Evolutionary conservation across 1,140 invertebrate species (phyloP).

Genomic region (Thaumatotibia leucotreta): DNA sequence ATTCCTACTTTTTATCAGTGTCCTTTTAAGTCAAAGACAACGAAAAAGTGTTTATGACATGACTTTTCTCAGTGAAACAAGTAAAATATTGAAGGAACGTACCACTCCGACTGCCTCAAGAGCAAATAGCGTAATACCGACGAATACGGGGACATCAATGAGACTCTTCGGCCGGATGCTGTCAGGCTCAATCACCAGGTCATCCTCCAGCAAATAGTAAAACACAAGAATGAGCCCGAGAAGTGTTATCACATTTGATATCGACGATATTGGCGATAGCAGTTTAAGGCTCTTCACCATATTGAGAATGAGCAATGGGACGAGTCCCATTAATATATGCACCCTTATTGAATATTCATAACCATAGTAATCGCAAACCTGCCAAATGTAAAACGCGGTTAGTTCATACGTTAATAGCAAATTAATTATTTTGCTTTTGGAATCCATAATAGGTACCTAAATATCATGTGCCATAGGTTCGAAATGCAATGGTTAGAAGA

Average conservation of each 20-base stretch:
- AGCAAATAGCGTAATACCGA: constrained; percentile 89
- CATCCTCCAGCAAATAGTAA: constrained; percentile 80
- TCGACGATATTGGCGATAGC: constrained; percentile 83
- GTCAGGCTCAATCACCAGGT: constrained; percentile 70
- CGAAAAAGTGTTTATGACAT: too few relatives aligned
- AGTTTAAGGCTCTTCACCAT: constrained; percentile 84
- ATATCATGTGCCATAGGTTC: too few relatives aligned
- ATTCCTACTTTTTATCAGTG: too few relatives aligned
- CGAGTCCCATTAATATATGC: constrained; percentile 81
- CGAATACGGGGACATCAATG: constrained; percentile 80
- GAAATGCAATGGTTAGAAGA: too few relatives aligned
- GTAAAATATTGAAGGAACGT: constrained; percentile 42
- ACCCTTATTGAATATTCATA: constrained; percentile 57
- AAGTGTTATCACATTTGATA: constrained; percentile 83
- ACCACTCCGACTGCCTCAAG: constrained; percentile 89
- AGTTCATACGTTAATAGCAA: background rate
- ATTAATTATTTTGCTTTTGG: too few relatives aligned
- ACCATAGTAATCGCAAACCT: constrained; percentile 49
- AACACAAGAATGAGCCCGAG: constrained; percentile 83
- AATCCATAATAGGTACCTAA: too few relatives aligned
- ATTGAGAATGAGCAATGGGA: constrained; percentile 84
- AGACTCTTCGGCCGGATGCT: constrained; percentile 54
- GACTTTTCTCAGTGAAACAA: too few relatives aligned
- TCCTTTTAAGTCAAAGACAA: too few relatives aligned
- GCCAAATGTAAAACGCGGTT: background rate